A percentile compares a stretch with the other conserved stretches of the same genome.
Conservation (phyloP, 1,140 invertebrate genomes). For the Venustaconcha ellipsiformis region DNA sequence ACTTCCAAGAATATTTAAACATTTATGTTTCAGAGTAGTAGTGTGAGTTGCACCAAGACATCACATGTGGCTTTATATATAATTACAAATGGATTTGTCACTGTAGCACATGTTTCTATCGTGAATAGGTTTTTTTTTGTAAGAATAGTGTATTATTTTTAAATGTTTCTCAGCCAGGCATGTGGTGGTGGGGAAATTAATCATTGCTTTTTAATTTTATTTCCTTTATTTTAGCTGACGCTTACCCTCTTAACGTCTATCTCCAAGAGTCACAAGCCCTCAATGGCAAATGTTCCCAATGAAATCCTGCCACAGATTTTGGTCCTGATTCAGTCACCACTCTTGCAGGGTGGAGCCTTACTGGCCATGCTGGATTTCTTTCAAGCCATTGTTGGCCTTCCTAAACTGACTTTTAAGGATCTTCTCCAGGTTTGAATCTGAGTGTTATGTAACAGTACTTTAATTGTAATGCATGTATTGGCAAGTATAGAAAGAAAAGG, state of each 20-base stretch:
- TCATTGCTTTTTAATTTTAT: no score
- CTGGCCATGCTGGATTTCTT: conserved; percentile 92
- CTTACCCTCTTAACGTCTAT: conserved; percentile 71
- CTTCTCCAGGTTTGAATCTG: conserved; percentile 72
- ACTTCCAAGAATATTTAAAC: no score
- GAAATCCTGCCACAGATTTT: conserved; percentile 84
- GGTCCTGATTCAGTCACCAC: conserved; percentile 87
- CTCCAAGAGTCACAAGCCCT: conserved; percentile 68
- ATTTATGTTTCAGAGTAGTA: no score
- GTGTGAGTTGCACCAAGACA: no score
- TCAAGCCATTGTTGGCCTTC: conserved; percentile 86
- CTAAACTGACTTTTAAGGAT: conserved; percentile 84
- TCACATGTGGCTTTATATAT: no score
- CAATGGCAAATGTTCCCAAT: conserved; percentile 67
- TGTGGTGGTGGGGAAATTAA: background rate
- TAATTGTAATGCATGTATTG: no score
- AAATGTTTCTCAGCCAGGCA: background rate
- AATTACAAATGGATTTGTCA: no score
- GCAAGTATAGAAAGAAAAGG: background rate
- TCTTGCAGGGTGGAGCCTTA: conserved; percentile 89
- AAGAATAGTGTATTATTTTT: background rate
- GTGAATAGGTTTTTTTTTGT: no score
- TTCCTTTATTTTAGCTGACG: conserved; percentile 70
- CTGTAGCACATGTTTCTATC: no score
- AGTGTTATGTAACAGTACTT: no score